Conservation (phyloP, 1,140 invertebrate species). For the Monomorium pharaonis region DNA sequence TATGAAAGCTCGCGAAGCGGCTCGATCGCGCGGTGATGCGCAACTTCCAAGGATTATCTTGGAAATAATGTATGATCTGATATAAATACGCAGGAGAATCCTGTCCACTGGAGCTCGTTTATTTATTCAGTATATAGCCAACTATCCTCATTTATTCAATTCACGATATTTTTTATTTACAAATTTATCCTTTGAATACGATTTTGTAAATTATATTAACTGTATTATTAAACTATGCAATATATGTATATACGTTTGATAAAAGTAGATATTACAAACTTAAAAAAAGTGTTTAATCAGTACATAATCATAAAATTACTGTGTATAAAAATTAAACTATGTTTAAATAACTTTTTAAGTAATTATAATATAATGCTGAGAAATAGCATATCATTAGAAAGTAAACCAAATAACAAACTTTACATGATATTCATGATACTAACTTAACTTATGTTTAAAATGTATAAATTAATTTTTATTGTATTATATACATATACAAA, state of each 20-base stretch:
- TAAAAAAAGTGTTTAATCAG: too few species aligned
- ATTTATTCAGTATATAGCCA: neutral
- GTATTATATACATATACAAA: too few species aligned
- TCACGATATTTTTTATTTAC: neutral
- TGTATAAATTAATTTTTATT: too few species aligned
- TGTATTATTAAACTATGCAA: neutral
- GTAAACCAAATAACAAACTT: too few species aligned
- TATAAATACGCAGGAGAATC: conserved; percentile 52
- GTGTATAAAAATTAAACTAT: too few species aligned
- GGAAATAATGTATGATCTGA: conserved; percentile 51
- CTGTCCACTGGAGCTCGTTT: conserved; percentile 31
- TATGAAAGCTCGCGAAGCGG: conserved; percentile 30
- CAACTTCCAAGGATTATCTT: conserved; percentile 47
- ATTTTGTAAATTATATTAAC: neutral
- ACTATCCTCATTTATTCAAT: neutral
- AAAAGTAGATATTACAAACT: too few species aligned
- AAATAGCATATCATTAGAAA: too few species aligned
- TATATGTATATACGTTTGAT: neutral
- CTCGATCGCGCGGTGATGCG: conserved; percentile 61
- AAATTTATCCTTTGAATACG: neutral
- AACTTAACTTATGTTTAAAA: too few species aligned
- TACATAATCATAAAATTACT: too few species aligned
- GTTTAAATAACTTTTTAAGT: too few species aligned
- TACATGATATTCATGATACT: too few species aligned
- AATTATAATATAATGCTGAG: too few species aligned